Evolutionary conservation across 2,888 invertebrate species (phyloP).

Genomic region (Sminthurinus aureus): DNA sequence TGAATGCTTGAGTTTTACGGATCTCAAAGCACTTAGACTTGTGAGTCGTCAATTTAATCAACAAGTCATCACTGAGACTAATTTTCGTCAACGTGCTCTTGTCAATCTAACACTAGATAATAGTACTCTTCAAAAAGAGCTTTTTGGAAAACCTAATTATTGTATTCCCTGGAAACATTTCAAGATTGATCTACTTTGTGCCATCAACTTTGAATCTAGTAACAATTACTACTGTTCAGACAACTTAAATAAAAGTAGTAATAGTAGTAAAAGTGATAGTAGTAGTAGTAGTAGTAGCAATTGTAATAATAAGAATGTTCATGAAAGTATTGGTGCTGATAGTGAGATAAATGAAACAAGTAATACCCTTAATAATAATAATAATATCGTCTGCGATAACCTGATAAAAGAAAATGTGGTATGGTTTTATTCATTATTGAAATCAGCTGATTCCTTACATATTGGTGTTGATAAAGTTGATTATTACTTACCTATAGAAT

Average conservation of each 20-base stretch:
- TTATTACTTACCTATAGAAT: too few species aligned
- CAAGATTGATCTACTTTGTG: neutral
- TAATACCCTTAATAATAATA: too few species aligned
- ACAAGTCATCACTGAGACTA: conserved; percentile 11
- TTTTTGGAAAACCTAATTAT: neutral
- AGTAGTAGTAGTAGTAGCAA: too few species aligned
- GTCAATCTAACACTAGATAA: neutral
- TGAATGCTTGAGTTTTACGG: conserved; percentile 14
- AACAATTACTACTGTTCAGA: neutral
- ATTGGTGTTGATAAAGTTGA: too few species aligned
- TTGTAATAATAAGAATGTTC: too few species aligned
- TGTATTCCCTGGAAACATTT: conserved; percentile 19
- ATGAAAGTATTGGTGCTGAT: too few species aligned
- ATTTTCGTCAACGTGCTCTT: neutral
- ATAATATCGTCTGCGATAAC: too few species aligned
- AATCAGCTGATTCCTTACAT: neutral
- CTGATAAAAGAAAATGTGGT: neutral
- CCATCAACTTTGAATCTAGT: neutral
- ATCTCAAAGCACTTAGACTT: conserved; percentile 14
- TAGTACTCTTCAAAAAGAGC: neutral
- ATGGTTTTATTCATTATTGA: neutral
- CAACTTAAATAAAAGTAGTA: too few species aligned
- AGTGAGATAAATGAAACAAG: too few species aligned
- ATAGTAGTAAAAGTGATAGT: too few species aligned
- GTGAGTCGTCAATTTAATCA: conserved; percentile 15